Evolutionary conservation across 2,888 invertebrate species (phyloP), one percentile per base, ranked within the genome.

Genomic region (Euplexia lucipara): DNA sequence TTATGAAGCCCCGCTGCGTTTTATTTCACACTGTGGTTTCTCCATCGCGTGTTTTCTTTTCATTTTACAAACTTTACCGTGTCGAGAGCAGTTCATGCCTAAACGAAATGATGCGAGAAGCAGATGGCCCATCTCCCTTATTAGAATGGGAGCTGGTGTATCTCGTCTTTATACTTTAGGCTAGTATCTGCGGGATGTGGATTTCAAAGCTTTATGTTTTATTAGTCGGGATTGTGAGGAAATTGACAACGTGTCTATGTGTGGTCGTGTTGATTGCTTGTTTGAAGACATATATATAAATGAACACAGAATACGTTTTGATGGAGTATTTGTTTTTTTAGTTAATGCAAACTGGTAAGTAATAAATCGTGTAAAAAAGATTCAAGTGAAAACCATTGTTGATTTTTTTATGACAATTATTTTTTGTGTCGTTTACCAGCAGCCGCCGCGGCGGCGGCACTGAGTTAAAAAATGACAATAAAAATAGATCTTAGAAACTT

Each of bases 51-150:
- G 53, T 77, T 51, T 61, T 41, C 59, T 54, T 70, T 73, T 66
- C 57, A 66, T 68, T 67, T 51, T n/a, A 35, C 22, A 41, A 64
- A 72, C 35, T 53, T 57, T 52, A 62, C 44, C 57, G 32, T 63
- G 30, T n/a, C 16, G 53, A 57, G 47, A 44, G 30, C 54, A 35
- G 32, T 58, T 54, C 41, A 34, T 22, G 39, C 39, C 42, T 35
- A 44, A 76, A 73, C 51, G 42, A 63, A 77, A 77, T 77, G 45
- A 74, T 57, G 47, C 32, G n/a, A 47, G 45, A 48, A 57, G 54
- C 59, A 60, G 59, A 77, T 54, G 54, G 70, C 16, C 56, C 51
- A 70, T 56, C 45, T 42, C 52, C 44, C 37, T 53, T 70, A 56
- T 70, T 69, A 59, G 49, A 69, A 72, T 49, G 30, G 22, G 20